Percentiles rank a stretch among this genome's conserved stretches.
Evolutionary conservation across 2,797 vertebrate genomes (phyloP).

Genomic region (Anguilla pacifica): DNA sequence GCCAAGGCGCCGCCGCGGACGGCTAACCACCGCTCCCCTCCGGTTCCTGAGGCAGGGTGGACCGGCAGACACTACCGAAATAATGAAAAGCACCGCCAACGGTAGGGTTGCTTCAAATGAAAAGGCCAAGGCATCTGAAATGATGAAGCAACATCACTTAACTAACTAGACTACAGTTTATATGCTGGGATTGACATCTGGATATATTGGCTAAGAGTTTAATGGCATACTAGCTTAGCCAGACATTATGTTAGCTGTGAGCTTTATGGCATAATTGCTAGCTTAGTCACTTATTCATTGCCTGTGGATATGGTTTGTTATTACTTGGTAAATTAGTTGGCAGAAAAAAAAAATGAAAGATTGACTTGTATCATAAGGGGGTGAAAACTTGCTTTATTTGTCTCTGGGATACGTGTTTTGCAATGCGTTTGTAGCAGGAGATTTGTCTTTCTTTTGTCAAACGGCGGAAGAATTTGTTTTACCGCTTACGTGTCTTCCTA

Average conservation of each 20-base stretch:
- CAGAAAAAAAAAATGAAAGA: background rate
- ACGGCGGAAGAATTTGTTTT: background rate
- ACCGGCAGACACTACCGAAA: background rate
- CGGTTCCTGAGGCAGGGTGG: no score
- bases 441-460: background rate
- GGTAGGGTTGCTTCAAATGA: constrained; percentile 23
- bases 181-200: background rate
- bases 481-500: background rate
- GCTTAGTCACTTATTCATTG: background rate
- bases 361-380: background rate
- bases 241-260: background rate
- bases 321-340: background rate
- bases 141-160: background rate
- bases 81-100: background rate
- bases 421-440: background rate
- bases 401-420: background rate
- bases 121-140: constrained; percentile 26
- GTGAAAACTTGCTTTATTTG: background rate
- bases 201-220: background rate
- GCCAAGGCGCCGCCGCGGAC: background rate
- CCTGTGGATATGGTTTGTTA: background rate
- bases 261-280: background rate
- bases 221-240: background rate
- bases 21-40: no score
- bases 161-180: constrained; percentile 3